A percentile compares a stretch with the other conserved stretches of the same genome.
These are phyloP conservation scores for Mirounga angustirostris DNA, from an alignment of 2,113 vertebrate species.

Conservation along the genomic window DNA sequence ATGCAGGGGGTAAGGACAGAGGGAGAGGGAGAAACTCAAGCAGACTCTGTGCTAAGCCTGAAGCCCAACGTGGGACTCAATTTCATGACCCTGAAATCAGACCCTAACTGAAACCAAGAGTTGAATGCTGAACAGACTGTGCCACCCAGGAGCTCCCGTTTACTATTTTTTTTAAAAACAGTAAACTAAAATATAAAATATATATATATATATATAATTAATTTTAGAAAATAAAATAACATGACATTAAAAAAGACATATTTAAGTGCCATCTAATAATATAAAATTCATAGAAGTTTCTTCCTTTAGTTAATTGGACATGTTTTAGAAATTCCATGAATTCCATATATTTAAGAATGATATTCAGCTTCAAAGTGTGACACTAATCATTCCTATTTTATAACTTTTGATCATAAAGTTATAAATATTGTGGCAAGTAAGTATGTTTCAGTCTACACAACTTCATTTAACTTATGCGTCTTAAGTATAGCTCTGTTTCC, in stretches of 20 bases:
- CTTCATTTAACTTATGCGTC: background rate
- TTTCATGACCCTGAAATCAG: background rate
- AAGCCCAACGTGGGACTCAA: background rate
- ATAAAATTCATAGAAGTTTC: background rate
- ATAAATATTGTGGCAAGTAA: background rate
- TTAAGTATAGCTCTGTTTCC: background rate
- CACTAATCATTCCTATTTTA: background rate
- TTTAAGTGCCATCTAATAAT: background rate
- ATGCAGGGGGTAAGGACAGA: background rate
- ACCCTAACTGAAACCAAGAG: background rate
- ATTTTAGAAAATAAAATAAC: background rate
- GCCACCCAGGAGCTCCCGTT: background rate
- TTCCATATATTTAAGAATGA: background rate
- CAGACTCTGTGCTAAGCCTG: background rate
- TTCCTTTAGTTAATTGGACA: background rate
- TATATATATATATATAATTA: background rate
- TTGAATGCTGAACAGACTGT: background rate
- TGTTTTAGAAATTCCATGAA: background rate
- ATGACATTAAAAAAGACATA: background rate
- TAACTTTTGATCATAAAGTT: background rate
- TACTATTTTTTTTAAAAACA: background rate
- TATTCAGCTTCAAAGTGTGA: background rate
- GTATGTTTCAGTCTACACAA: background rate
- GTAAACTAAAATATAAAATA: background rate
- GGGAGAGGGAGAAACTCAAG: background rate